Evolutionary conservation across 2,113 vertebrate genomes (phyloP).

Genomic region (Alaudala cheleensis): DNA sequence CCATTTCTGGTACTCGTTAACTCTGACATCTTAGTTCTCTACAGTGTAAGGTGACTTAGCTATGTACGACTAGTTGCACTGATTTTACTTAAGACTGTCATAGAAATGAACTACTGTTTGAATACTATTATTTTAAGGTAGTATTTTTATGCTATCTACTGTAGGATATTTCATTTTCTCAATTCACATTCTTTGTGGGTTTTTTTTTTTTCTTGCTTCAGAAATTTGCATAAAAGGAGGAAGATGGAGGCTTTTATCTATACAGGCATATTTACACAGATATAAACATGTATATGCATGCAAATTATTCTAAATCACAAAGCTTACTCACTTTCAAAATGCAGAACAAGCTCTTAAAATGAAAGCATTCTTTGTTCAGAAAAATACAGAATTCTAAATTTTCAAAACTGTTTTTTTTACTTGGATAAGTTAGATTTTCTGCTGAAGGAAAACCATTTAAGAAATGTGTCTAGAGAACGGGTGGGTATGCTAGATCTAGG

Average conservation of each 20-base stretch:
- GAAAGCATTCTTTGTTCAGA: not conserved
- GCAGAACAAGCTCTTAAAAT: not conserved
- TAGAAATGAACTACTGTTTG: not conserved
- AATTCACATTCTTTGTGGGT: not conserved
- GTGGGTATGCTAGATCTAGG: not conserved
- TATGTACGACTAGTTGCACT: not conserved
- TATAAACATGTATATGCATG: too few species aligned
- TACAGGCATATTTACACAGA: not conserved
- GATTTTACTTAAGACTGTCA: not conserved
- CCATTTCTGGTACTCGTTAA: not conserved
- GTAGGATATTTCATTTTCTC: not conserved
- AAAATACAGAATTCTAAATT: not conserved
- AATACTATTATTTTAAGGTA: not conserved
- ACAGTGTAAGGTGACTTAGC: not conserved
- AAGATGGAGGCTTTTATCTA: not conserved
- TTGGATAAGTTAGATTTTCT: not conserved
- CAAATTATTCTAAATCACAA: not conserved
- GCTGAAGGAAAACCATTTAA: not conserved
- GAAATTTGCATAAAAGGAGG: not conserved
- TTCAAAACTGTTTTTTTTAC: not conserved
- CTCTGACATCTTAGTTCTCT: not conserved
- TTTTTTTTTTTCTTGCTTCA: not conserved
- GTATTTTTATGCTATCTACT: not conserved
- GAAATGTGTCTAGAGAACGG: accelerated
- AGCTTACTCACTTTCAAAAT: not conserved